These are phyloP conservation scores for Dolomedes plantarius DNA, from an alignment of 2,888 invertebrate genomes.

Conservation along the genomic window DNA sequence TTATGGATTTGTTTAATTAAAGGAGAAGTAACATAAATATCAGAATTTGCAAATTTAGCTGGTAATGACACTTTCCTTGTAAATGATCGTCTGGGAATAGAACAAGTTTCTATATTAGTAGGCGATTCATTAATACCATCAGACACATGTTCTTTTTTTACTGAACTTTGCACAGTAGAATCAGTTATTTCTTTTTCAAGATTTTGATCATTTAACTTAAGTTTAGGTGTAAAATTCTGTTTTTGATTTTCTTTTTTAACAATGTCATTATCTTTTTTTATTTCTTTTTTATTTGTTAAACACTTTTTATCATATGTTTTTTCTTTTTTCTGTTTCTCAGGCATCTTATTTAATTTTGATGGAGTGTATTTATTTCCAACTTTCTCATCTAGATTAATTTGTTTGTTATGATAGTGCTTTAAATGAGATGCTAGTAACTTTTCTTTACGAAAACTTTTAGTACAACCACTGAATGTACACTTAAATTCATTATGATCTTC, in stretches of 20 bases:
- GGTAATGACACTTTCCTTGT: conserved; percentile 52
- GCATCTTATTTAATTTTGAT: neutral
- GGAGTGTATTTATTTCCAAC: neutral
- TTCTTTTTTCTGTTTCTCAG: neutral
- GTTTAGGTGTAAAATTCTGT: neutral
- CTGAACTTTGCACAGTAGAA: neutral
- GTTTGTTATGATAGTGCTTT: conserved; percentile 88
- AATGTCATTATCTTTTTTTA: neutral
- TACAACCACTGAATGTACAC: conserved; percentile 81
- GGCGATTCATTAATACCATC: neutral
- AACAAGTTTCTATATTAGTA: neutral
- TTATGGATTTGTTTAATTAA: conserved; percentile 42
- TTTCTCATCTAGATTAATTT: neutral
- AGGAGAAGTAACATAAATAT: conserved; percentile 55
- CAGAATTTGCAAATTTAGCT: conserved; percentile 60
- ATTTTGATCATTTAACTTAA: neutral
- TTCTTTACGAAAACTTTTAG: conserved; percentile 92
- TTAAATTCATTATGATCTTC: conserved; percentile 77
- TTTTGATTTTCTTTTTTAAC: neutral
- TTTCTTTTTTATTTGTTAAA: neutral
- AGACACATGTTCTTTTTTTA: neutral
- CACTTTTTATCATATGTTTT: no score
- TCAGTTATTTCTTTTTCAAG: neutral
- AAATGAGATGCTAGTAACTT: conserved; percentile 93
- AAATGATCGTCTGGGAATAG: conserved; percentile 24